Evolutionary conservation across 2,113 vertebrate genomes (phyloP).

Genomic region (Maccullochella peelii): DNA sequence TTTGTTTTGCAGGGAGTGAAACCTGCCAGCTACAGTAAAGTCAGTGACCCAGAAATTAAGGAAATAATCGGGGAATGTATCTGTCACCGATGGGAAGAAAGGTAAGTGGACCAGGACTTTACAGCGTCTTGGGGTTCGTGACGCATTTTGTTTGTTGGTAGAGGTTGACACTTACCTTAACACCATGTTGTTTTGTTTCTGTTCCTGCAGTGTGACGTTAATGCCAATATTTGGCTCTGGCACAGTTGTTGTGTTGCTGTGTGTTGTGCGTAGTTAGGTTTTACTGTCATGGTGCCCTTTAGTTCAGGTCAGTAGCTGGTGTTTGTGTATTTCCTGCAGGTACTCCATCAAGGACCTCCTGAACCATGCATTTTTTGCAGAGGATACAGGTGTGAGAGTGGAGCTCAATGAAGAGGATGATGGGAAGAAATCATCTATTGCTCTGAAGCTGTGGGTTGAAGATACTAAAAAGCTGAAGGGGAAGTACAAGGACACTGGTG

Average conservation of each 20-base stretch:
- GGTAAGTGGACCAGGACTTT: constrained; percentile 84
- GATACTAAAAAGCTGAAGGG: constrained; percentile 98
- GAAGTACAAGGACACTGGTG: constrained; percentile 98
- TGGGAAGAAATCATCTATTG: constrained; percentile 93
- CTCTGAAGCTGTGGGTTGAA: constrained; percentile 97
- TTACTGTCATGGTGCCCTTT: constrained; percentile 29
- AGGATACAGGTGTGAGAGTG: constrained; percentile 97
- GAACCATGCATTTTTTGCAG: constrained; percentile 98
- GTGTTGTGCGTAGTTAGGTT: constrained; percentile 30
- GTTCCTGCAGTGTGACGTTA: constrained; percentile 44
- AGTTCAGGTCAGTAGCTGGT: constrained; percentile 20
- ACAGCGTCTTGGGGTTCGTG: background rate
- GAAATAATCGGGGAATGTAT: constrained; percentile 99
- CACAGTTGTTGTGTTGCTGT: constrained; percentile 35
- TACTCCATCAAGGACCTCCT: constrained; percentile 98
- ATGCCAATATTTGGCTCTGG: constrained; percentile 44
- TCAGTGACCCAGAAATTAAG: constrained; percentile 96
- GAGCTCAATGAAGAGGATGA: constrained; percentile 98
- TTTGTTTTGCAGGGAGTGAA: constrained; percentile 90
- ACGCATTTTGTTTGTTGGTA: constrained; percentile 5
- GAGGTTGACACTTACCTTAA: constrained; percentile 2
- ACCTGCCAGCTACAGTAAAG: constrained; percentile 96
- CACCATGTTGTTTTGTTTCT: constrained; percentile 40
- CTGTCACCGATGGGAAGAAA: constrained; percentile 95
- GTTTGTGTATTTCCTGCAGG: constrained; percentile 82